Conservation (phyloP, 1,140 invertebrate species). For the Anastatus disparis region DNA sequence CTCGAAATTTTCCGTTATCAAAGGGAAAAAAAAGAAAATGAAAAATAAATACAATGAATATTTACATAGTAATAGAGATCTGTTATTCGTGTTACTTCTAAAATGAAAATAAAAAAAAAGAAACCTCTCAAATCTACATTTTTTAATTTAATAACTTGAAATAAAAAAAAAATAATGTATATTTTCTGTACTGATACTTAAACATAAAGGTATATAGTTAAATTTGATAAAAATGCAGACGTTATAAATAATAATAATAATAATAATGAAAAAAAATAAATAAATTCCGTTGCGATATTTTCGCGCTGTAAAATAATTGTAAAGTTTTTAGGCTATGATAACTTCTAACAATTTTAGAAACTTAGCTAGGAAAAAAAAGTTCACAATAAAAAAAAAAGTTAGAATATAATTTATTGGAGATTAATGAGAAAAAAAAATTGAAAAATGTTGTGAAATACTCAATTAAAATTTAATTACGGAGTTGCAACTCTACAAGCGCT, state of each 20-base stretch:
- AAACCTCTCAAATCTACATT: slow-evolving; percentile 2
- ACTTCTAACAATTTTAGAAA: slow-evolving; percentile 21
- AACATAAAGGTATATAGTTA: slow-evolving; percentile 24
- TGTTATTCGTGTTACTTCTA: background rate
- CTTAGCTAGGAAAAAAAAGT: slow-evolving; percentile 35
- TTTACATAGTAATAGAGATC: background rate
- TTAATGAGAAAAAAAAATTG: background rate
- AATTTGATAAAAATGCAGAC: slow-evolving; percentile 25
- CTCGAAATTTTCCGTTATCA: no score
- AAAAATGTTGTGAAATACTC: slow-evolving; percentile 37
- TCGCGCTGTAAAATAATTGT: slow-evolving; percentile 37
- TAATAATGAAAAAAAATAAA: background rate
- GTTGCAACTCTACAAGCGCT: slow-evolving; percentile 6
- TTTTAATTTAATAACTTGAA: slow-evolving; percentile 18
- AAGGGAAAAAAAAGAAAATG: no score
- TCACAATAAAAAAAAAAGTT: slow-evolving; percentile 15
- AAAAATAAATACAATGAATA: no score
- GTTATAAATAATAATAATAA: slow-evolving; percentile 20
- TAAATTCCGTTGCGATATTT: slow-evolving; percentile 19
- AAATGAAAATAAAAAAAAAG: background rate
- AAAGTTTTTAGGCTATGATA: slow-evolving; percentile 33
- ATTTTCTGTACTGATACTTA: slow-evolving; percentile 29
- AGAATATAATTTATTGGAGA: slow-evolving; percentile 15
- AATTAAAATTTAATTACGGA: slow-evolving; percentile 21
- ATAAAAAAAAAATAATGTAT: slow-evolving; percentile 12